phyloP scores from a whole-genome alignment of 2,797 vertebrate genomes.

The Halcyon smyrnensis region DNA sequence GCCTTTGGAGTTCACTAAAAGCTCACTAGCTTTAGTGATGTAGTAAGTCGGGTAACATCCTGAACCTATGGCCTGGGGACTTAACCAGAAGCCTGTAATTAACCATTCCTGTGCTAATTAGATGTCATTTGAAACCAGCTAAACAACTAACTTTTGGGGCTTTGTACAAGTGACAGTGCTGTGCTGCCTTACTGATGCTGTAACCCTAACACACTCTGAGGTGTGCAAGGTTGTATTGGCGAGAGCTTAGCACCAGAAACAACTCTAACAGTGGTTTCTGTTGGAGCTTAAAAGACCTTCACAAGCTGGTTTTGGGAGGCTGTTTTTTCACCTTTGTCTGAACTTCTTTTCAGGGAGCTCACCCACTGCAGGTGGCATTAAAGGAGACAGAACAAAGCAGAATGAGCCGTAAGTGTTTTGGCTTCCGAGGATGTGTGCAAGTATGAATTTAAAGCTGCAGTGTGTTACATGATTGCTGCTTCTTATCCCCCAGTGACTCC shows the following conservation, averaged over 20 bases:
- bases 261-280: background rate
- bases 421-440: background rate
- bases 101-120: background rate
- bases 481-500: slow-evolving; percentile 80
- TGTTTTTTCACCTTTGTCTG: background rate
- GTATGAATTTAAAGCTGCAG: background rate
- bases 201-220: background rate
- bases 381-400: slow-evolving; percentile 66
- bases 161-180: background rate
- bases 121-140: background rate
- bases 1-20: background rate
- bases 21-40: background rate
- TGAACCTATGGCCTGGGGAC: background rate
- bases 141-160: background rate
- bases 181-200: background rate
- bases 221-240: fast-evolving
- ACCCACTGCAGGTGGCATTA: slow-evolving; percentile 27
- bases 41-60: fast-evolving
- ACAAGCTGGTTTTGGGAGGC: background rate
- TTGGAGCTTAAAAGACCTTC: background rate
- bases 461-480: background rate
- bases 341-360: slow-evolving; percentile 45
- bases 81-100: background rate
- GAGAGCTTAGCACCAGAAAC: background rate
- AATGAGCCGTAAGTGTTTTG: slow-evolving; percentile 71